phyloP scores from a whole-genome alignment of 1,140 invertebrate species.

The Procambarus clarkii region DNA sequence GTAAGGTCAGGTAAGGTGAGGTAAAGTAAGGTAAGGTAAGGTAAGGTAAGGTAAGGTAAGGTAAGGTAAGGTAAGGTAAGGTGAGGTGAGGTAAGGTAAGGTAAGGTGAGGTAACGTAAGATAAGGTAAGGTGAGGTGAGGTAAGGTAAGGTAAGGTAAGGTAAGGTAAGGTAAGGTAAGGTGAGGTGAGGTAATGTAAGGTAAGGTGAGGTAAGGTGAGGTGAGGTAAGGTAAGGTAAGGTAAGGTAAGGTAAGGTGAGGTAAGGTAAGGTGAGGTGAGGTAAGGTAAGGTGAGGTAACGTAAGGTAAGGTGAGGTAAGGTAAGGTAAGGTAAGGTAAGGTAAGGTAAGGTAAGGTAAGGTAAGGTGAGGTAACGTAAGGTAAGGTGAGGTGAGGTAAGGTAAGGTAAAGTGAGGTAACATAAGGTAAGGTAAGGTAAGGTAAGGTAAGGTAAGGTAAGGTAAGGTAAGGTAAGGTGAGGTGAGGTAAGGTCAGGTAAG shows the following conservation, averaged over 20 bases:
- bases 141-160: constrained; percentile 10
- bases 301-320: background rate
- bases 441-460: no score
- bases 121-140: background rate
- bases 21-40: no score
- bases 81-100: no score
- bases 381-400: no score
- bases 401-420: no score
- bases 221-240: background rate
- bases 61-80: no score
- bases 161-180: background rate
- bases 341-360: background rate
- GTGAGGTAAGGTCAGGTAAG: no score
- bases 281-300: constrained; percentile 4
- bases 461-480: no score
- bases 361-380: constrained; percentile 11
- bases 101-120: no score
- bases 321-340: background rate
- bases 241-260: background rate
- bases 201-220: constrained; percentile 1
- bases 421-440: no score
- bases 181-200: constrained; percentile 12
- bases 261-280: background rate
- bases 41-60: no score
- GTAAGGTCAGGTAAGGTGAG: no score